Percentiles rank a stretch among this genome's conserved stretches.
phyloP scores from a whole-genome alignment of 2,888 invertebrate genomes.

The Hololepta plana region DNA sequence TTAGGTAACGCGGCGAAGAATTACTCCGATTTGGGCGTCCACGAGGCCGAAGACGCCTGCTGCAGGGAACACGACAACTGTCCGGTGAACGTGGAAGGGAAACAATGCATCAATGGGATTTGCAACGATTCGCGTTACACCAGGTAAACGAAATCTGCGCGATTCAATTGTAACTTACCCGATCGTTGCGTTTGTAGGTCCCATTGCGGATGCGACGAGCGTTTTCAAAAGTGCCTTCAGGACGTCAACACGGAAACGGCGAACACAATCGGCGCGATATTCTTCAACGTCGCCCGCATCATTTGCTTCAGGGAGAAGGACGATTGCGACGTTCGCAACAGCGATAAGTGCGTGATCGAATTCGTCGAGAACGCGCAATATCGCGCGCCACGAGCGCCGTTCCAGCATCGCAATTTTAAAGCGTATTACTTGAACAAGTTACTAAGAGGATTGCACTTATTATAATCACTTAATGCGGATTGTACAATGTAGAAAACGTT shows the following conservation, averaged over 20 bases:
- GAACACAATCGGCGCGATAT: constrained; percentile 50
- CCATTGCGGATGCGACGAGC: constrained; percentile 57
- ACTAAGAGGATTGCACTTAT: too few relatives aligned
- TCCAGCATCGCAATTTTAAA: too few relatives aligned
- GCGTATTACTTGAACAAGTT: too few relatives aligned
- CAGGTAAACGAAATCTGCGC: constrained; percentile 19
- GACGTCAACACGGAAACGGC: constrained; percentile 48
- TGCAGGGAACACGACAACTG: constrained; percentile 60
- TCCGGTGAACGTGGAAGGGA: constrained; percentile 36
- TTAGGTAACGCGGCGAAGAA: constrained; percentile 38
- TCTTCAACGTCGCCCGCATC: constrained; percentile 56
- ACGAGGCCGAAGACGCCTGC: constrained; percentile 46
- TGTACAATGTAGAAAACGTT: too few relatives aligned
- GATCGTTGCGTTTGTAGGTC: constrained; percentile 28
- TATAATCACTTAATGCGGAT: too few relatives aligned
- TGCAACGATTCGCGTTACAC: constrained; percentile 53
- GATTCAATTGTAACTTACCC: constrained; percentile 4
- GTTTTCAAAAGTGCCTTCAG: constrained; percentile 49
- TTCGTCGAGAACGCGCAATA: too few relatives aligned
- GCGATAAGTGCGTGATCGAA: too few relatives aligned
- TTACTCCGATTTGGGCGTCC: constrained; percentile 44
- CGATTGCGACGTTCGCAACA: too few relatives aligned
- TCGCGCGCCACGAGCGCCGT: too few relatives aligned
- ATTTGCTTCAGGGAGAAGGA: constrained; percentile 50
- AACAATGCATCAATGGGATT: constrained; percentile 41